These are phyloP conservation scores for Penelope pileata DNA, from an alignment of 2,113 vertebrate genomes.

Conservation along the genomic window DNA sequence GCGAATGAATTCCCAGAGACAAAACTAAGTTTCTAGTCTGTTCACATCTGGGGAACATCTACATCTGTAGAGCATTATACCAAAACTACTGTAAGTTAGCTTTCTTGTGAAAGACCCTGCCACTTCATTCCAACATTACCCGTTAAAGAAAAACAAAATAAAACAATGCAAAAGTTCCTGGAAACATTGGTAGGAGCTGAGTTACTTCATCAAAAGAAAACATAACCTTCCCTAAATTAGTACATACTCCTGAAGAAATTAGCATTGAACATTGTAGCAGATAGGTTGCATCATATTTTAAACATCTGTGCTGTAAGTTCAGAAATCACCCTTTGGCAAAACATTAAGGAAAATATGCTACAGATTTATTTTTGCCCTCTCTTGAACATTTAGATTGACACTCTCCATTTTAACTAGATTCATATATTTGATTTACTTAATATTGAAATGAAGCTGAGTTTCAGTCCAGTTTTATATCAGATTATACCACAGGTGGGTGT, in stretches of 20 bases:
- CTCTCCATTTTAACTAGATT: constrained; percentile 24
- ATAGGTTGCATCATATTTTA: constrained; percentile 61
- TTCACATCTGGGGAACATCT: constrained; percentile 76
- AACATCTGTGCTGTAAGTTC: constrained; percentile 64
- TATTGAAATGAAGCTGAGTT: neutral
- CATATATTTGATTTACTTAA: constrained; percentile 45
- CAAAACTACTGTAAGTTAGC: constrained; percentile 68
- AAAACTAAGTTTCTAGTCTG: constrained; percentile 79
- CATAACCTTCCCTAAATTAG: constrained; percentile 28
- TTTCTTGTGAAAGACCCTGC: constrained; percentile 44
- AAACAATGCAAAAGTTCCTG: constrained; percentile 7
- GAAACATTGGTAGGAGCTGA: neutral
- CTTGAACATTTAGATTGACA: constrained; percentile 42
- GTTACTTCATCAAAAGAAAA: constrained; percentile 45
- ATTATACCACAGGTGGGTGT: neutral
- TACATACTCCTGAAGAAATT: constrained; percentile 40
- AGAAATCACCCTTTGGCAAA: constrained; percentile 62
- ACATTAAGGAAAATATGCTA: constrained; percentile 54
- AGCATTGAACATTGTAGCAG: neutral
- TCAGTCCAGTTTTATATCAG: neutral
- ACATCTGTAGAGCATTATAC: constrained; percentile 72
- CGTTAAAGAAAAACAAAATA: constrained; percentile 28
- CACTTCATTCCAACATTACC: constrained; percentile 58
- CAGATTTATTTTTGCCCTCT: constrained; percentile 54
- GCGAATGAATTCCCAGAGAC: constrained; percentile 77